Percentiles rank a stretch among this genome's conserved stretches.
phyloP scores from a whole-genome alignment of 2,888 invertebrate species.

The Dryococelus australis region DNA sequence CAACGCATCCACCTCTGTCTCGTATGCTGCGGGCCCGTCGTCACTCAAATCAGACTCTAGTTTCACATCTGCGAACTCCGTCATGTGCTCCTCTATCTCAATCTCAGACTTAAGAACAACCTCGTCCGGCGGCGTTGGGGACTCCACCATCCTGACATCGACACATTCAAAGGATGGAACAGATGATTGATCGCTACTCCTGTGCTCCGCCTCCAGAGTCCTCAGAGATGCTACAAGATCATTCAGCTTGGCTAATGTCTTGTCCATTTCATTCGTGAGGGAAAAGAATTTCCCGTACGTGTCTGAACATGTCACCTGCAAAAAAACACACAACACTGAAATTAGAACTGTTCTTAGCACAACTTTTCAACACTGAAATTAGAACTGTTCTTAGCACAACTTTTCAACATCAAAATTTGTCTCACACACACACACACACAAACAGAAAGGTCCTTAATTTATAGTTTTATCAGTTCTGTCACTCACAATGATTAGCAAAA shows the following conservation, averaged over 20 bases:
- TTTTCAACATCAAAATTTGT: too few relatives aligned
- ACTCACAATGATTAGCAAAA: too few relatives aligned
- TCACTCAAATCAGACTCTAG: neutral
- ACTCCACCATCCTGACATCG: neutral
- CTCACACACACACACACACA: too few relatives aligned
- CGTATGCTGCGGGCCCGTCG: neutral
- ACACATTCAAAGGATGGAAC: neutral
- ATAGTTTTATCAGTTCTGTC: too few relatives aligned
- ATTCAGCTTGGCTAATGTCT: neutral
- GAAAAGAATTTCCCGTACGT: neutral
- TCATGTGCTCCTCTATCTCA: neutral
- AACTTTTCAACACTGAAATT: too few relatives aligned
- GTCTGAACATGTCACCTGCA: neutral
- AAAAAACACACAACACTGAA: neutral
- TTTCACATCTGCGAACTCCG: neutral
- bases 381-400: too few relatives aligned
- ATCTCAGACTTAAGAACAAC: neutral
- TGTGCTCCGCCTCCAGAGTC: neutral
- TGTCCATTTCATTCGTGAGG: neutral
- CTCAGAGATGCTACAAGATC: neutral
- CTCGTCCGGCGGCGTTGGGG: neutral
- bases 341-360: too few relatives aligned
- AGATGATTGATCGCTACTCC: neutral
- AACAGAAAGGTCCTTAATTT: too few relatives aligned
- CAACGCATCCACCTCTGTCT: neutral